A percentile compares a stretch with the other conserved stretches of the same genome.
Conservation (phyloP, 2,113 vertebrate genomes). For the Toxostoma redivivum region DNA sequence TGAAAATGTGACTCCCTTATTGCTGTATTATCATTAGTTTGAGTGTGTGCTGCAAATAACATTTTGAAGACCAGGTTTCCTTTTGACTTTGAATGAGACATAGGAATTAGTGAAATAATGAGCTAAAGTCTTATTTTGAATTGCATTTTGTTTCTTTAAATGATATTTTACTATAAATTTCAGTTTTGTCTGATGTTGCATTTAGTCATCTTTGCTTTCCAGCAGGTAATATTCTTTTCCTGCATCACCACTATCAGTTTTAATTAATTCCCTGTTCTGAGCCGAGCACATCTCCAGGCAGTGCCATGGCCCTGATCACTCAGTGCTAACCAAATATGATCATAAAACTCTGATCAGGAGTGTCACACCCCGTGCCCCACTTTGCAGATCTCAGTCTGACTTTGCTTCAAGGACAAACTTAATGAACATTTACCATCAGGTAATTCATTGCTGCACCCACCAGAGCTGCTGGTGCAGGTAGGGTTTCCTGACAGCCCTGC, state of each 20-base stretch:
- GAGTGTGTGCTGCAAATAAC: background rate
- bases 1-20: background rate
- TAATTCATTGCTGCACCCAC: background rate
- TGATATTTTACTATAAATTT: background rate
- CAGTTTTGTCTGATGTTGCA: background rate
- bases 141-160: background rate
- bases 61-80: background rate
- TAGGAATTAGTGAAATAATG: background rate
- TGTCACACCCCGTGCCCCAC: background rate
- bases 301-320: background rate
- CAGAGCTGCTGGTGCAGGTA: background rate
- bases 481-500: background rate
- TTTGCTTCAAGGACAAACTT: conserved; percentile 8
- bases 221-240: background rate
- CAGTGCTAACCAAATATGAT: background rate
- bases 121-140: background rate
- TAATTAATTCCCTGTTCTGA: background rate
- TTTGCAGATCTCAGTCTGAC: background rate
- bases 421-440: background rate
- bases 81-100: background rate
- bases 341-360: background rate
- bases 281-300: background rate
- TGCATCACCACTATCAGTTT: background rate
- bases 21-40: background rate
- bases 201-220: background rate